These are phyloP conservation scores for Clavelina lepadiformis DNA, from an alignment of 23 tunicate species.

Conservation along the genomic window DNA sequence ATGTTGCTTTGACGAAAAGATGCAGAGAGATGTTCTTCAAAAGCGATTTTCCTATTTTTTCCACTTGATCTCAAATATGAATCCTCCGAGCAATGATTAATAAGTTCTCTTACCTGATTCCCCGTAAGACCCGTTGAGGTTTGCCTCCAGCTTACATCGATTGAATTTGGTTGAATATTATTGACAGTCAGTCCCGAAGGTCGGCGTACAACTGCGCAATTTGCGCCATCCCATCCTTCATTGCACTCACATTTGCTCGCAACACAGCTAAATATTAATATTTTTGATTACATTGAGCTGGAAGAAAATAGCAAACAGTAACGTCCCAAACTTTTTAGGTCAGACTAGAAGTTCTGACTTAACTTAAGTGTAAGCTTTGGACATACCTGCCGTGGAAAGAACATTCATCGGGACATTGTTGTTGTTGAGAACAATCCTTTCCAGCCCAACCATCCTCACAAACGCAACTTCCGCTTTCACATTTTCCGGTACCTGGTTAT, in stretches of 20 bases:
- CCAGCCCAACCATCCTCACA: conserved; percentile 12
- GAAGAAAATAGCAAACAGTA: too few species aligned
- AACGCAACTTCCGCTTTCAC: conserved; percentile 3
- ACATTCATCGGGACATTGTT: conserved; percentile 16
- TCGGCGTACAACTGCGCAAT: conserved; percentile 1
- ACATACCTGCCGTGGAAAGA: conserved; percentile 16
- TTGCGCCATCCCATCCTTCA: conserved; percentile 21
- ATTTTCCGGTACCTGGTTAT: background rate
- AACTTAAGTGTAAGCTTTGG: too few species aligned
- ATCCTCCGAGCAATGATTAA: too few species aligned
- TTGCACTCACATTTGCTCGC: conserved; percentile 1
- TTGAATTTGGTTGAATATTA: conserved; percentile 20
- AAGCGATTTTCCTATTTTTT: too few species aligned
- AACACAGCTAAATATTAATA: conserved; percentile 4
- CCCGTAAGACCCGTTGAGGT: conserved; percentile 4
- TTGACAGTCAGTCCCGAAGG: background rate
- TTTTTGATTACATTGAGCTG: too few species aligned
- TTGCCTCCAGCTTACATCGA: conserved; percentile 10
- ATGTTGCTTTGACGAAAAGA: too few species aligned
- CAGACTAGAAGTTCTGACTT: too few species aligned
- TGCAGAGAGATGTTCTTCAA: too few species aligned
- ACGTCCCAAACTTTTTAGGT: too few species aligned
- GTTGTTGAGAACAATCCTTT: background rate
- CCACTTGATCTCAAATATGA: too few species aligned
- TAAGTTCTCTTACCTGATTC: conserved; percentile 16